A percentile compares a stretch with the other conserved stretches of the same genome.
phyloP scores from a whole-genome alignment of 2,113 vertebrate genomes.

The Orthonyx spaldingii region DNA sequence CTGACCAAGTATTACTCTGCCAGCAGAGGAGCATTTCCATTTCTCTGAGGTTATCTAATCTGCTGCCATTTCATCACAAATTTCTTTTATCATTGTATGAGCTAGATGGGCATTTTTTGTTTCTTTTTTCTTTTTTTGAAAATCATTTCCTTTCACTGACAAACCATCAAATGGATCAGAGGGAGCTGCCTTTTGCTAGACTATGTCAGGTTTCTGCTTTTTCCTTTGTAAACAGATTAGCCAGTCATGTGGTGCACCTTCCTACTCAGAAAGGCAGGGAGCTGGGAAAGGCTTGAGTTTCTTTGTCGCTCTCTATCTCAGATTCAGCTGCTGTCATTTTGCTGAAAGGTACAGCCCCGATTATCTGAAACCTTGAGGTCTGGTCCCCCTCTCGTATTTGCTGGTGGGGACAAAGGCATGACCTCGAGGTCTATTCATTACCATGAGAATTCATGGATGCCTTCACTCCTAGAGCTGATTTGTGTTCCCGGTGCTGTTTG shows the following conservation, averaged over 20 bases:
- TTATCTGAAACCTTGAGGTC: background rate
- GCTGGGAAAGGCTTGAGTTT: conserved; percentile 45
- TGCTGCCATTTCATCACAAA: conserved; percentile 66
- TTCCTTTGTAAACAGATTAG: conserved; percentile 59
- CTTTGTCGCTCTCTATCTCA: conserved; percentile 25
- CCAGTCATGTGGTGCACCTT: conserved; percentile 41
- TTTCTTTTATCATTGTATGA: conserved; percentile 57
- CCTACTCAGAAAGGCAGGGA: conserved; percentile 41
- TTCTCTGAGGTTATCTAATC: conserved; percentile 69
- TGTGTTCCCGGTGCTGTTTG: background rate
- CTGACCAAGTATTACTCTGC: conserved; percentile 45
- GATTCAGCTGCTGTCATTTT: conserved; percentile 15
- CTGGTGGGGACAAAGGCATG: background rate
- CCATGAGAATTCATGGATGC: background rate
- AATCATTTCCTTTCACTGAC: conserved; percentile 64
- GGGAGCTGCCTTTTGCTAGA: conserved; percentile 52
- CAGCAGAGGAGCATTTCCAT: conserved; percentile 69
- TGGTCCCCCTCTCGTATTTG: background rate
- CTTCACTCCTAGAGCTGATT: background rate
- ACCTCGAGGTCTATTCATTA: background rate
- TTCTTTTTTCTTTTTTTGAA: conserved; percentile 11
- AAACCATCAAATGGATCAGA: conserved; percentile 53
- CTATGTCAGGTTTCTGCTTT: conserved; percentile 60
- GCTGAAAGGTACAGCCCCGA: background rate
- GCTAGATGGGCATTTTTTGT: conserved; percentile 30